These are phyloP conservation scores for Pseudopleuronectes americanus DNA, from an alignment of 2,797 vertebrate genomes.

Conservation along the genomic window DNA sequence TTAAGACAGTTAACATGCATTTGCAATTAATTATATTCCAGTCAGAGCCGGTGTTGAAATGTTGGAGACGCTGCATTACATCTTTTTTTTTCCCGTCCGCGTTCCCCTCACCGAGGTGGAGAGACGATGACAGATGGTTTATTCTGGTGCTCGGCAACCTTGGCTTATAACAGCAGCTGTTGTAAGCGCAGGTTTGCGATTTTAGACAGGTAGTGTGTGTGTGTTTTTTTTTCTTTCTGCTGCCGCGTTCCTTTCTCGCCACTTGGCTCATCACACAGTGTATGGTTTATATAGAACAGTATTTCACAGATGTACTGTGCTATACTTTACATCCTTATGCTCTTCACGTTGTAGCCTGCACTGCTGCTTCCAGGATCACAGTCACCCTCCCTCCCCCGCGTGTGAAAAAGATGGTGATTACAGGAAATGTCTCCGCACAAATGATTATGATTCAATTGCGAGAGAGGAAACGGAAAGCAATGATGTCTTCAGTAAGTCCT, in stretches of 20 bases:
- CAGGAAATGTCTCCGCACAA: too few relatives aligned
- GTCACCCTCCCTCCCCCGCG: background rate
- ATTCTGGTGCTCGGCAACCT: slow-evolving; percentile 40
- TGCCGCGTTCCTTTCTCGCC: slow-evolving; percentile 21
- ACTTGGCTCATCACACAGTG: slow-evolving; percentile 25
- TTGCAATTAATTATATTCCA: slow-evolving; percentile 57
- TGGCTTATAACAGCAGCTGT: slow-evolving; percentile 35
- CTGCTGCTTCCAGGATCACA: slow-evolving; percentile 1
- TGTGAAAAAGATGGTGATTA: background rate
- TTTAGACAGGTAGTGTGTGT: slow-evolving; percentile 32
- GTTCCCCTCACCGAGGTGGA: slow-evolving; percentile 25
- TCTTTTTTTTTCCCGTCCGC: background rate
- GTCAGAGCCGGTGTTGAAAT: slow-evolving; percentile 29
- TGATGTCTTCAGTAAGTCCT: background rate
- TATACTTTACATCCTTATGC: background rate
- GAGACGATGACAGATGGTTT: slow-evolving; percentile 37
- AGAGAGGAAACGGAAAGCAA: background rate
- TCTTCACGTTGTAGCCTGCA: slow-evolving; percentile 3
- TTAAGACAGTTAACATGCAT: slow-evolving; percentile 65
- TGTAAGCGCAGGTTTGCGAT: slow-evolving; percentile 22
- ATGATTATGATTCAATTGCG: background rate
- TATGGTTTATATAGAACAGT: background rate
- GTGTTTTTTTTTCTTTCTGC: slow-evolving; percentile 2
- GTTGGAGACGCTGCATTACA: slow-evolving; percentile 23
- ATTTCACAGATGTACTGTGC: background rate